Base-by-base conservation (phyloP, 2,888 invertebrate genomes). In the Ormyrus pomaceus region DNA sequence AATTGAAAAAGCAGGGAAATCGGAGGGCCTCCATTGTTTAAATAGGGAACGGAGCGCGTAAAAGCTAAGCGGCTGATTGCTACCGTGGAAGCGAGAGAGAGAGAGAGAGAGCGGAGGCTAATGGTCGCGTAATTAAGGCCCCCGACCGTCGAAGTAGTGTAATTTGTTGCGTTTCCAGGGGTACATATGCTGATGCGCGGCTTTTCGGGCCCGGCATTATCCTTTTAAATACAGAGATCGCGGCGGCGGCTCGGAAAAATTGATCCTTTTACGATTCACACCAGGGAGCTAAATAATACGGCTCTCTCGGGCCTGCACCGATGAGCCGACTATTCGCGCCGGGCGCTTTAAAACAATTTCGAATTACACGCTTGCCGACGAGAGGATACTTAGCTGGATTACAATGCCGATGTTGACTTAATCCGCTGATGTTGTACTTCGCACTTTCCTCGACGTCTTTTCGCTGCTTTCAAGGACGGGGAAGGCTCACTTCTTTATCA, bases 111-210 rank as follows among this genome's bases (percentile, higher is more conserved):
- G 50, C 2, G 4, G 48, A 34, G 68, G 74, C 73, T 72, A 78
- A 78, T 81, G 75, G 75, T 64, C 72, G 79, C 76, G 65, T 81
- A 81, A 81, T 81, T 81, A 81, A 79, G 81, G 76, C 64, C 76
- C 62, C 77, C 75, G 76, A 34, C 34, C 48, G 68, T 62, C 75
- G 55, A 76, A 81, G 72, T 81, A 72, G 79, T 81, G 79, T 76
- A 81, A 81, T 79, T 81, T 81, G 72, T 81, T 81, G 79, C 66
- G 73, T 69, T 70, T 61, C 55, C n/a, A 5, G 11, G 11, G 8
- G 19, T 46, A 11, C 59, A 45, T 56, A 56, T 58, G 55, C 61
- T 64, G 50, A 51, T 69, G 34, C 51, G 45, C 58, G n/a, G n/a
- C 11, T 53, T 51, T 62, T 53, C n/a, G 11, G 58, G 51, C 34